Conservation (phyloP, 2,113 vertebrate genomes). For the Vulpes vulpes region DNA sequence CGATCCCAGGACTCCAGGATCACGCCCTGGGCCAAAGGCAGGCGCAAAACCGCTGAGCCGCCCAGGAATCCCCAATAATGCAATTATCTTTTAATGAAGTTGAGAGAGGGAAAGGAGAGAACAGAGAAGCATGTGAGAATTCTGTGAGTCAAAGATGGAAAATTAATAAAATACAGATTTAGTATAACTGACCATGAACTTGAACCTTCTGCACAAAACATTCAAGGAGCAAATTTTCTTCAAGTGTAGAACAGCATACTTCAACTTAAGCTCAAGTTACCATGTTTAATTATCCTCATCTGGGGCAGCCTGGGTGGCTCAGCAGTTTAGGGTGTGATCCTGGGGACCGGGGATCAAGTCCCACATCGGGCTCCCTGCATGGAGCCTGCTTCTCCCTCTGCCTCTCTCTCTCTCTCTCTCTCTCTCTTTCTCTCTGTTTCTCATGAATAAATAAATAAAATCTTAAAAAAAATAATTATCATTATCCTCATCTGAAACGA, state of each 20-base stretch:
- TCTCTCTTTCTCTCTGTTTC: no score
- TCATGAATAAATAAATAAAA: no score
- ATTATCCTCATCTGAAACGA: neutral
- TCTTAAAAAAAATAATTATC: no score
- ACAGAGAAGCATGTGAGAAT: neutral
- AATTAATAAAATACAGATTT: constrained; percentile 36
- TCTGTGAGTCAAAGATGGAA: neutral
- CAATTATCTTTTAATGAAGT: neutral
- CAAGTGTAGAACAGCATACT: neutral
- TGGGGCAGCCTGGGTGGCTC: neutral
- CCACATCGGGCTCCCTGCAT: no score
- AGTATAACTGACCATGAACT: neutral
- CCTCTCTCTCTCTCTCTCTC: no score
- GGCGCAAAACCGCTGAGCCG: no score
- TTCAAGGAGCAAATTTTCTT: constrained; percentile 18
- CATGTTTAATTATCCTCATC: neutral
- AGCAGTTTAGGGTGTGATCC: no score
- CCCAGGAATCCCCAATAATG: no score
- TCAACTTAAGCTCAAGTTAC: neutral
- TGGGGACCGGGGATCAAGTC: no score
- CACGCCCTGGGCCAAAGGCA: no score
- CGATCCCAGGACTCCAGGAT: no score
- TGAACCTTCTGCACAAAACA: constrained; percentile 5
- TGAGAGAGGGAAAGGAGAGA: neutral
- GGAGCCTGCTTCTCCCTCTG: no score